These are phyloP conservation scores for Pangasius djambal DNA, from an alignment of 2,797 vertebrate genomes.

Conservation along the genomic window DNA sequence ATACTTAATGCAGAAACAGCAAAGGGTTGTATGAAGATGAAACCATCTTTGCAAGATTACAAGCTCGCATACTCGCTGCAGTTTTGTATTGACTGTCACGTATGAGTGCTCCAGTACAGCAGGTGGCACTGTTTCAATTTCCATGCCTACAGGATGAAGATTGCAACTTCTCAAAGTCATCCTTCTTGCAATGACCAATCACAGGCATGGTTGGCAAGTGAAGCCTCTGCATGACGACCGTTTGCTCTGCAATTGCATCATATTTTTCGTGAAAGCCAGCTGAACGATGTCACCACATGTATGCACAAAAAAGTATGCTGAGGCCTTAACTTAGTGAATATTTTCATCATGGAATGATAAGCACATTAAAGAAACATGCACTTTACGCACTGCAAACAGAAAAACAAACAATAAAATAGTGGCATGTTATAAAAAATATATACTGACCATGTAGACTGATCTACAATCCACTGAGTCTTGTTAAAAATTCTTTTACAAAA, in stretches of 20 bases:
- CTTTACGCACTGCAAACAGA: constrained; percentile 5
- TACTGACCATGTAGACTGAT: constrained; percentile 73
- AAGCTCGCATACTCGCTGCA: neutral
- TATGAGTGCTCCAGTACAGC: neutral
- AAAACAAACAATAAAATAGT: constrained; percentile 18
- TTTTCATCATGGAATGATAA: constrained; percentile 29
- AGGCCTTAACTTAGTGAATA: constrained; percentile 14
- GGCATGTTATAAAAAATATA: constrained; percentile 46
- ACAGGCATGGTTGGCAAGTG: neutral
- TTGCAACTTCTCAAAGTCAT: neutral
- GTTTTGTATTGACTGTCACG: neutral
- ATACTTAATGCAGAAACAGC: neutral
- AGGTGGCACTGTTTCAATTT: neutral
- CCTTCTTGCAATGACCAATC: neutral
- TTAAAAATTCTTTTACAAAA: constrained; percentile 70
- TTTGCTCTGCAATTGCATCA: neutral
- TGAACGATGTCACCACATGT: neutral
- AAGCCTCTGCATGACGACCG: neutral
- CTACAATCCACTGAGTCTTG: constrained; percentile 77
- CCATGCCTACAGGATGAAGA: neutral
- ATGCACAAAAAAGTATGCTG: too few relatives aligned
- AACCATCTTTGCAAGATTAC: neutral
- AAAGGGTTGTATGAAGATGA: neutral
- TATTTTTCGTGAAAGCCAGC: constrained; percentile 3
- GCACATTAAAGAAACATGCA: constrained; percentile 39